Evolutionary conservation across 1,140 invertebrate genomes (phyloP), one percentile per base, ranked within the genome.

Genomic region (Cryptotermes secundus): DNA sequence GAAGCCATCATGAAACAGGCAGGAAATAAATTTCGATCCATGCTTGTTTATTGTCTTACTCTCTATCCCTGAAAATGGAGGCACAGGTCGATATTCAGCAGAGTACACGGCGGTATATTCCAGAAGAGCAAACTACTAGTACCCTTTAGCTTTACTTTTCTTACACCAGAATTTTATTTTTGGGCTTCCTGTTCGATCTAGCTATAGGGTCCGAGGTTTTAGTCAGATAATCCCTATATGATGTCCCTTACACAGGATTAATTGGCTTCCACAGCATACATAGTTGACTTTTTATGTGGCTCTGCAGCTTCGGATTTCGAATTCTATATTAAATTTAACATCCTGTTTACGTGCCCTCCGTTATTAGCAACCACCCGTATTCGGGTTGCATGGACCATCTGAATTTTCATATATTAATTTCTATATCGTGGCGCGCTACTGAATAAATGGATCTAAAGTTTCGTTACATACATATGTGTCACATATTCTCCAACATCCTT

Each of bases 381-480:
- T 72, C 59, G 14, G 59, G n/a, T 72, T 72, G n/a, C 59, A 31
- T 6, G 26, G 26, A 72, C n/a, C 31, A 72, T 31, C 59, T 31
- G n/a, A n/a, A 72, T 72, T 72, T 72, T 72, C n/a, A 72, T 31
- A n/a, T 72, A 31, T 72, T 72, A 72, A 31, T 72, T 72, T 31
- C 59, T n/a, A 72, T 72, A 72, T 31, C 26, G 26, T 72, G 59
- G 6, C 59, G n/a, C 31, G 6, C 31, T 72, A 2, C 31, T 72
- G 26, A 31, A 72, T 31, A 72, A 59, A 72, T 59, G 53, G 12
- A 59, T 59, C 59, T 31, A 14, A 72, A 31, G 59, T 72, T 31
- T 72, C 59, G 14, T 72, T 72, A 26, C 59, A 14, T 72, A n/a
- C n/a, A 72, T 4, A n/a, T n/a, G 59, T 31, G n/a, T 31, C 26